Evolutionary conservation across 2,113 vertebrate species (phyloP), one percentile per base, ranked within the genome.

Genomic region (Xiphias gladius): DNA sequence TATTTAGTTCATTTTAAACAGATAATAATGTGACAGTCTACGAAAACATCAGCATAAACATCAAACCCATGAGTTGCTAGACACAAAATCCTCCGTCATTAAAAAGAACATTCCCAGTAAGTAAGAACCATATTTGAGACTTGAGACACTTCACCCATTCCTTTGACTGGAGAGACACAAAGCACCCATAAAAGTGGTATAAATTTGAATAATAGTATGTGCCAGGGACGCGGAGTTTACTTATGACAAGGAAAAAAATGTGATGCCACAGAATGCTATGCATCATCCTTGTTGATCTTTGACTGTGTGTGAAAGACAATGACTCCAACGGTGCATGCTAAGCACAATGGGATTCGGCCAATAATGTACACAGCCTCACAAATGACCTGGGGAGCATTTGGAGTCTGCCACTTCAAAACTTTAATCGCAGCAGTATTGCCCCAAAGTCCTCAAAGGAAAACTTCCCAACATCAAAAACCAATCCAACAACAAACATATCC

Each of bases 201-300:
- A 81, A 61, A 90, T 91, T 88, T 90, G 62, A 91, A 88, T 90
- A 93, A 91, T 86, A n/a, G 32, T 66, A 81, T 79, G 66, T 85
- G 72, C 48, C 61, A 65, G 66, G 72, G 78, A 86, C 69, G 59
- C 71, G 57, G 81, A 86, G 89, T 93, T 91, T 83, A 88, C 76
- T 64, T 81, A 79, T 88, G 84, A 92, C 85, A 89, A 77, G 87
- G 64, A 43, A 88, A 41, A 69, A 85, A 84, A 89, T 73, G 66
- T 61, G 69, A 85, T 82, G 79, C 78, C 54, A 80, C 74, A 80
- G 85, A 90, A 80, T 75, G 64, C 57, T 48, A 13, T 46, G 71
- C 79, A 83, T 84, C 83, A 83, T 73, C 39, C 71, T 84, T 43
- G 75, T 82, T 92, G 90, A 92, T 87, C 88, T 90, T 87, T 91